phyloP scores from a whole-genome alignment of 2,797 vertebrate species.

The Smutsia temminckii region DNA sequence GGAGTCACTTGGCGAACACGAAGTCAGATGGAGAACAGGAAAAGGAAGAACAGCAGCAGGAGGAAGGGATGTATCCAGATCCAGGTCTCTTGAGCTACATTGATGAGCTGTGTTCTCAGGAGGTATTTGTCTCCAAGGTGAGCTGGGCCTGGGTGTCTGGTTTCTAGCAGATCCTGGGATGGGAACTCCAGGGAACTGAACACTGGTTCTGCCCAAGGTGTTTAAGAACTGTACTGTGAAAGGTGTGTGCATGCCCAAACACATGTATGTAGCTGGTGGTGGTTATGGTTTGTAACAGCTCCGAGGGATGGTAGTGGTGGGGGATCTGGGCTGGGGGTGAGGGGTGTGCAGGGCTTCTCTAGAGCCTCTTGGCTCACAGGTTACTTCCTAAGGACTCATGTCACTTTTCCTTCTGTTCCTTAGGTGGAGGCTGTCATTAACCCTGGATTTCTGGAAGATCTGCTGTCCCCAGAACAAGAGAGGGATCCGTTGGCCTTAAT shows the following conservation, averaged over 20 bases:
- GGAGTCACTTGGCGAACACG: background rate
- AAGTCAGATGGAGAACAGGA: conserved; percentile 48
- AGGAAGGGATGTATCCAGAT: conserved; percentile 60
- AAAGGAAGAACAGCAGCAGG: conserved; percentile 32
- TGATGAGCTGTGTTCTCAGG: conserved; percentile 80
- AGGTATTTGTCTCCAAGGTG: conserved; percentile 82
- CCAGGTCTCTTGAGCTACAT: conserved; percentile 77
- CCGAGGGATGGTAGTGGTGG: too few species aligned
- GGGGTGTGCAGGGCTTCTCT: background rate
- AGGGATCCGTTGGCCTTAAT: conserved; percentile 72
- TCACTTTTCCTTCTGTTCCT: background rate
- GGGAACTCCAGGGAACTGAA: background rate
- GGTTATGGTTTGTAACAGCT: background rate
- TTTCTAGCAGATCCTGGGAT: background rate
- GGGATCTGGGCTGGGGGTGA: background rate
- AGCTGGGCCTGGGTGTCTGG: background rate
- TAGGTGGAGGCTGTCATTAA: conserved; percentile 81
- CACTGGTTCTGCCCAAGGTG: background rate
- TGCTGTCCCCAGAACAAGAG: conserved; percentile 80
- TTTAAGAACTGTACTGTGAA: background rate
- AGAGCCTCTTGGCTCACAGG: background rate
- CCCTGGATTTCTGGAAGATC: conserved; percentile 73
- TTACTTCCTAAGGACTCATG: background rate
- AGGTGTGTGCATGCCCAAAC: background rate
- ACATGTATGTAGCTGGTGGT: background rate